Percentiles rank a stretch among this genome's conserved stretches.
phyloP scores from a whole-genome alignment of 1,140 invertebrate species.

The Maconellicoccus hirsutus region DNA sequence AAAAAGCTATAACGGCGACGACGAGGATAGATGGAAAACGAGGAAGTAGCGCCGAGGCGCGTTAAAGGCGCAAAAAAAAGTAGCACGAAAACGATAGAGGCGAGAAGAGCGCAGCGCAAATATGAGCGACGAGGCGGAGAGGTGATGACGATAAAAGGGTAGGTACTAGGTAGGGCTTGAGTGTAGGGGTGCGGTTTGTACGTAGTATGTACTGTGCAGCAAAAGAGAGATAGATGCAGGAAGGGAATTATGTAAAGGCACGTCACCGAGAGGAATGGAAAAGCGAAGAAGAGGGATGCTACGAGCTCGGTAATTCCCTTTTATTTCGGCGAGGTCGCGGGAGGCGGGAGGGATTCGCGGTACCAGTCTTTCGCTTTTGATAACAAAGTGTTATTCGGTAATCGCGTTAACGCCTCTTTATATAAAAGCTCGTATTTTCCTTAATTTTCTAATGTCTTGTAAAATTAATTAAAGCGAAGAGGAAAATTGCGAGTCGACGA shows the following conservation, averaged over 20 bases:
- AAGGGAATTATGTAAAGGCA: neutral
- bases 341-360: too few species aligned
- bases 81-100: too few species aligned
- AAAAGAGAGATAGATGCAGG: neutral
- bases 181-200: neutral
- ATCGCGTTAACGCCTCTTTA: constrained; percentile 2
- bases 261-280: neutral
- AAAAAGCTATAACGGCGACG: too few species aligned
- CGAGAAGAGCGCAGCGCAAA: too few species aligned
- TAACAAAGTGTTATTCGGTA: constrained; percentile 9
- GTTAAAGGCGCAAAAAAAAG: too few species aligned
- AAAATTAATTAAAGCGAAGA: neutral
- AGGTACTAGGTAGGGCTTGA: neutral
- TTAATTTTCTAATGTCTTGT: constrained; percentile 9
- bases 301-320: neutral
- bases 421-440: neutral
- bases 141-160: neutral
- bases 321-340: neutral
- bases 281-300: neutral
- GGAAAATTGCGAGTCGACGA: neutral
- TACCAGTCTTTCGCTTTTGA: neutral
- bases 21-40: too few species aligned
- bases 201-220: too few species aligned
- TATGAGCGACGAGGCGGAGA: neutral
- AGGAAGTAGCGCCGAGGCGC: too few species aligned